Evolutionary conservation across 2,888 invertebrate species (phyloP), one percentile per base, ranked within the genome.

Genomic region (Galeopsomyia nigrocyanea): DNA sequence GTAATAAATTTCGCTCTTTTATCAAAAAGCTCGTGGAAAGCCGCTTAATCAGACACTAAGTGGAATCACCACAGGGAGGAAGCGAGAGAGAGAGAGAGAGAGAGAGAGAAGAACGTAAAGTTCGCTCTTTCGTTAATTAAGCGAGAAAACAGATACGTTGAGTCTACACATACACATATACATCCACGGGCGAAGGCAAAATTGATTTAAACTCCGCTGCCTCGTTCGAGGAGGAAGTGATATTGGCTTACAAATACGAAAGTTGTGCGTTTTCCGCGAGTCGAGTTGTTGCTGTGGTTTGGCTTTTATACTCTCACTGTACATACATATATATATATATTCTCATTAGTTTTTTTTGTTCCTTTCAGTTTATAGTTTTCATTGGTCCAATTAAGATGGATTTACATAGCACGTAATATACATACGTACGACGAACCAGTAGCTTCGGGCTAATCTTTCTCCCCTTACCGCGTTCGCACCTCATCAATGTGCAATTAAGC

Each of bases 91-190:
- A 9, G 50, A 3, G 51, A 16, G 51, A 14, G 26, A 31, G 22
- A 16, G 13, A 56, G 31, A 58, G 31, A 31, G 31, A 10, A 39
- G 56, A 14, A 17, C 46, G 64, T 49, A 39, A 39, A 60, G 31
- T 67, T 39, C 16, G 62, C 62, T 69, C 63, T 69, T 63, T 56
- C 63, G 63, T 62, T 69, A 63, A 69, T 69, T 63, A 69, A 69
- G 47, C 53, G 7, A 19, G 19, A 39, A 39, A 39, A 39, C 39
- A 13, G 39, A 39, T 39, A 39, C 13, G 39, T 39, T 39, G 39
- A 39, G 13, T 13, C 2, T 39, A 3, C 10, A 39, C 10, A 9
- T 13, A 9, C 39, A 13, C 39, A 7, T 39, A 10, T 13, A 49
- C 3, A 46, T 39, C 10, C 13, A 31, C 50, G 26, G 22, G 21